These are phyloP conservation scores for Drosophila sucinea DNA, from an alignment of 1,140 invertebrate genomes.

Conservation along the genomic window DNA sequence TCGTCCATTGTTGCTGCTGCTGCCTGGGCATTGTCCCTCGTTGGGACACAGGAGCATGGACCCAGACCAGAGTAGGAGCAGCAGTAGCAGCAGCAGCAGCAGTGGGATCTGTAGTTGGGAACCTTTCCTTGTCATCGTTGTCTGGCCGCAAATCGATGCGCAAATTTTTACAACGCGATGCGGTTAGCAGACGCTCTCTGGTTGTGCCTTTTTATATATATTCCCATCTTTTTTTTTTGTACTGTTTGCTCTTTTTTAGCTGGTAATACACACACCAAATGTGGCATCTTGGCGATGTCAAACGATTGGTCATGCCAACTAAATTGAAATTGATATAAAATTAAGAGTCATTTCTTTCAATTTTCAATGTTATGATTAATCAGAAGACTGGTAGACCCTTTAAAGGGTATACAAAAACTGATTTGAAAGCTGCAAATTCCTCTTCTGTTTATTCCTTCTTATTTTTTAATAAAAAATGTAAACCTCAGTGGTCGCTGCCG, in stretches of 20 bases:
- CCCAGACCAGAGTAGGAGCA: background rate
- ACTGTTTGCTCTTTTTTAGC: slow-evolving; percentile 18
- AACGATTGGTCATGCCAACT: background rate
- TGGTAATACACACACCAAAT: background rate
- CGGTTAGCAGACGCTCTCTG: slow-evolving; percentile 58
- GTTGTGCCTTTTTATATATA: slow-evolving; percentile 12
- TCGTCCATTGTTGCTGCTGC: slow-evolving; percentile 3
- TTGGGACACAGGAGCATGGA: slow-evolving; percentile 25
- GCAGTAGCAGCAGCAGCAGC: background rate
- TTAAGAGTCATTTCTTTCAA: background rate
- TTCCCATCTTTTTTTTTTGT: slow-evolving; percentile 13
- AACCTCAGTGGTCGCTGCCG: slow-evolving; percentile 28
- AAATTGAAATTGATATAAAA: no score
- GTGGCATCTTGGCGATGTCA: background rate
- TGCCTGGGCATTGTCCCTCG: slow-evolving; percentile 44
- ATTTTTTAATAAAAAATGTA: slow-evolving; percentile 50
- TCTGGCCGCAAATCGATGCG: slow-evolving; percentile 78
- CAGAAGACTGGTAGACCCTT: no score
- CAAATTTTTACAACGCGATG: slow-evolving; percentile 74
- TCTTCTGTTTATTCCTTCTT: slow-evolving; percentile 21
- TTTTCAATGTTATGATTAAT: background rate
- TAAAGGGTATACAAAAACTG: background rate
- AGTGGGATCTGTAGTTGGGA: slow-evolving; percentile 25
- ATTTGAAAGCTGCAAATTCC: background rate
- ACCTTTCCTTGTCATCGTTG: slow-evolving; percentile 50